A percentile compares a stretch with the other conserved stretches of the same genome.
phyloP scores from a whole-genome alignment of 2,888 invertebrate genomes.

The Eurois occulta region DNA sequence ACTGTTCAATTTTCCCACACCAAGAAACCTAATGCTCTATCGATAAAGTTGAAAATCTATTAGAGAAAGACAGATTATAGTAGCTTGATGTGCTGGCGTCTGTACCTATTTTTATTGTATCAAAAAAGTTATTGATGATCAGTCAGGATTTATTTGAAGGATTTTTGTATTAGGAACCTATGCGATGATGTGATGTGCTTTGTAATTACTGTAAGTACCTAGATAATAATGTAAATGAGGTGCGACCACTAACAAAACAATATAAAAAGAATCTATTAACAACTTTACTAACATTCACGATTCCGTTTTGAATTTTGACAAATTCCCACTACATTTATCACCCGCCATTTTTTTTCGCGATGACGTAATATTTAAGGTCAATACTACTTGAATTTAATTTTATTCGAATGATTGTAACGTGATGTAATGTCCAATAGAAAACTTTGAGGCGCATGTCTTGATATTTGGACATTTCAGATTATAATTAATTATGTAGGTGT shows the following conservation, averaged over 20 bases:
- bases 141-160: not conserved
- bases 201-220: too few species aligned
- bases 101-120: not conserved
- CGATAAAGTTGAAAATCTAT: too few species aligned
- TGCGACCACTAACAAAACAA: not conserved
- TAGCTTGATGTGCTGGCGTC: too few species aligned
- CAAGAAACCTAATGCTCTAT: too few species aligned
- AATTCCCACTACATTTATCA: not conserved
- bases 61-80: too few species aligned
- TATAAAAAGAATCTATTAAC: not conserved
- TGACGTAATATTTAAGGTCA: conserved; percentile 59
- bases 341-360: conserved; percentile 21
- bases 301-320: conserved; percentile 24
- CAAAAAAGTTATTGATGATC: not conserved
- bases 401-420: conserved; percentile 26
- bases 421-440: conserved; percentile 51
- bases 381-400: conserved; percentile 38
- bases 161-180: not conserved
- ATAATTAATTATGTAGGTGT: not conserved
- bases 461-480: conserved; percentile 5
- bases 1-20: too few species aligned
- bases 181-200: too few species aligned
- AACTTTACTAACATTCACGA: conserved; percentile 3
- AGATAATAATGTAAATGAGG: conserved; percentile 24
- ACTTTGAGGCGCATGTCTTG: not conserved